phyloP scores from a whole-genome alignment of 2,797 vertebrate species.

The Thalassophryne amazonica region DNA sequence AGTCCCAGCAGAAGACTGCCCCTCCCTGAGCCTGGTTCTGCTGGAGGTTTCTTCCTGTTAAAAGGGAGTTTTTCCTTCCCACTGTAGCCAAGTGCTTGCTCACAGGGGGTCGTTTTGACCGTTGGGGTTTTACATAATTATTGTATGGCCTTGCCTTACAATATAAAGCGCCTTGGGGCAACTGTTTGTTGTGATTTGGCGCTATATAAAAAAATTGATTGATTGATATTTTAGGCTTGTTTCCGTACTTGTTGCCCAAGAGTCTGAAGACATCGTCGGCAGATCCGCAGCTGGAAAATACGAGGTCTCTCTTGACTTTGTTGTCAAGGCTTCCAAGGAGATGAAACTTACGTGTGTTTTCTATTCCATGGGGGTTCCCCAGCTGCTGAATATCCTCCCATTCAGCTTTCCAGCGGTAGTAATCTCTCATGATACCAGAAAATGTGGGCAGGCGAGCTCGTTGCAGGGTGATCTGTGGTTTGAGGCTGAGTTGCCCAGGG shows the following conservation, averaged over 20 bases:
- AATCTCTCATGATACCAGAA: neutral
- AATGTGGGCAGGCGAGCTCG: neutral
- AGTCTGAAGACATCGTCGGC: neutral
- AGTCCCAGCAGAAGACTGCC: too few relatives aligned
- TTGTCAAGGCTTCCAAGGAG: neutral
- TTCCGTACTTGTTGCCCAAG: neutral
- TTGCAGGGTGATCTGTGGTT: neutral
- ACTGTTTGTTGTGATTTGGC: too few relatives aligned
- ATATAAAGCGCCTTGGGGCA: too few relatives aligned
- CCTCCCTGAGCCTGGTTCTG: too few relatives aligned
- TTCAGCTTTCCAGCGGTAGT: constrained; percentile 4
- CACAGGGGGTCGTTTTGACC: too few relatives aligned
- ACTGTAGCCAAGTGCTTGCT: too few relatives aligned
- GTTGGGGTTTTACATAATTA: too few relatives aligned
- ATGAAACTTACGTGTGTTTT: neutral
- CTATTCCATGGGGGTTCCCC: neutral
- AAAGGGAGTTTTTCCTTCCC: too few relatives aligned
- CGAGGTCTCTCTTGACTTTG: neutral
- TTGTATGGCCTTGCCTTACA: too few relatives aligned
- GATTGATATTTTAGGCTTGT: too few relatives aligned
- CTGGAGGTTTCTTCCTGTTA: too few relatives aligned
- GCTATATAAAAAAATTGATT: too few relatives aligned
- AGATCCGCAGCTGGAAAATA: neutral
- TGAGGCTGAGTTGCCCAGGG: neutral
- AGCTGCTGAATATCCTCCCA: neutral